These are phyloP conservation scores for Enteromius treurensis DNA, from an alignment of 2,797 vertebrate genomes.

Conservation along the genomic window DNA sequence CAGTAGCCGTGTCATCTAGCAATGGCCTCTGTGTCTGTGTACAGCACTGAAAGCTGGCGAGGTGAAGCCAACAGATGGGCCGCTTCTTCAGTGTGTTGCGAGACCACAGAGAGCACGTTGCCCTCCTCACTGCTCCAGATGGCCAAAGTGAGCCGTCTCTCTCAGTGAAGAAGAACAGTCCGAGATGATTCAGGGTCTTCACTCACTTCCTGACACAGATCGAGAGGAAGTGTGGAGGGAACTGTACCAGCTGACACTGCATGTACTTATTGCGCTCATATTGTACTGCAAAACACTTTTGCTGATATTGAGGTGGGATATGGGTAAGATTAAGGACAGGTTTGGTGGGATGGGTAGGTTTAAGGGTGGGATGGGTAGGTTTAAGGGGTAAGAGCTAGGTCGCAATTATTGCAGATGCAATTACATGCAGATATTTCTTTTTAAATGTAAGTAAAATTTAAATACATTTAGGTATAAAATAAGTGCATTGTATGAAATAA, in stretches of 20 bases:
- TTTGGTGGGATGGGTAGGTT: too few relatives aligned
- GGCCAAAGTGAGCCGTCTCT: conserved; percentile 22
- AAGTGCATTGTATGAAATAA: too few relatives aligned
- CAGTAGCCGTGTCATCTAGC: not conserved
- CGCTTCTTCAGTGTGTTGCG: conserved; percentile 29
- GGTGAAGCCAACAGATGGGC: conserved; percentile 44
- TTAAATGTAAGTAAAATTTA: too few relatives aligned
- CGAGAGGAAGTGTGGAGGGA: not conserved
- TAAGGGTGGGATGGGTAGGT: too few relatives aligned
- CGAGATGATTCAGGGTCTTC: conserved; percentile 10
- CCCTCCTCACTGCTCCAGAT: conserved; percentile 51
- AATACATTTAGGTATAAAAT: too few relatives aligned
- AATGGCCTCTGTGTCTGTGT: not conserved
- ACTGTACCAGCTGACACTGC: not conserved
- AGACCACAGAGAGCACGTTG: conserved; percentile 9
- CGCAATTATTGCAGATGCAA: too few relatives aligned
- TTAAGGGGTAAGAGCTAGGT: too few relatives aligned
- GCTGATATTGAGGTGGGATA: too few relatives aligned
- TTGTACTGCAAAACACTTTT: too few relatives aligned
- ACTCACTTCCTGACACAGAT: conserved; percentile 12
- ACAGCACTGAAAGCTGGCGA: conserved; percentile 9
- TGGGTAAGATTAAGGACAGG: too few relatives aligned
- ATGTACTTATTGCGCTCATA: too few relatives aligned
- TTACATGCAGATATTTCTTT: too few relatives aligned
- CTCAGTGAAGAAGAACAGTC: not conserved